These are phyloP conservation scores for Drosophila planitibia DNA, from an alignment of 2,888 invertebrate species.

Conservation along the genomic window DNA sequence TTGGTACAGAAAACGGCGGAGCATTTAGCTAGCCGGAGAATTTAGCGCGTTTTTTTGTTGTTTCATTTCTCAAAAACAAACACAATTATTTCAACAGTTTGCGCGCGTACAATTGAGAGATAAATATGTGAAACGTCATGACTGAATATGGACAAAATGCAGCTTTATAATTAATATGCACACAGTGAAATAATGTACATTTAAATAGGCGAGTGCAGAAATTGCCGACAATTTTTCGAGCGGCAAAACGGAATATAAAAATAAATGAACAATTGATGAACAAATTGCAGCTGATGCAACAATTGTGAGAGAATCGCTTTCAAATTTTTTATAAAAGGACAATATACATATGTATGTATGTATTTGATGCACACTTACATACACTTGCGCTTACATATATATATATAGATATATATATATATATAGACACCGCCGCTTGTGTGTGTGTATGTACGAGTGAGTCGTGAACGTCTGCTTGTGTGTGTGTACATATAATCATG, in stretches of 20 bases:
- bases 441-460: constrained; percentile 21
- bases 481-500: constrained; percentile 76
- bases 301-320: constrained; percentile 39
- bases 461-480: constrained; percentile 21
- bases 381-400: constrained; percentile 11
- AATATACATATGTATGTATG: constrained; percentile 10
- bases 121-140: constrained; percentile 33
- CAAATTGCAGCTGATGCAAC: constrained; percentile 31
- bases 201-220: constrained; percentile 9
- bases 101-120: constrained; percentile 28
- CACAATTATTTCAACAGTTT: constrained; percentile 5
- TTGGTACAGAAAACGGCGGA: constrained; percentile 66
- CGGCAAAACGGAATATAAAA: constrained; percentile 19
- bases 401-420: constrained; percentile 25
- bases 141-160: constrained; percentile 14
- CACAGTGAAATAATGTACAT: constrained; percentile 15
- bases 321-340: constrained; percentile 49
- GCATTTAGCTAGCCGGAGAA: constrained; percentile 64
- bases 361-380: constrained; percentile 4
- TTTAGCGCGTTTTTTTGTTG: constrained; percentile 69
- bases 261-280: background rate
- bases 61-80: constrained; percentile 6
- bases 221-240: constrained; percentile 38
- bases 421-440: constrained; percentile 25
- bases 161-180: constrained; percentile 21